Percentiles rank a stretch among this genome's conserved stretches.
Conservation (phyloP, 2,888 invertebrate genomes). For the Byasa hedistus region DNA sequence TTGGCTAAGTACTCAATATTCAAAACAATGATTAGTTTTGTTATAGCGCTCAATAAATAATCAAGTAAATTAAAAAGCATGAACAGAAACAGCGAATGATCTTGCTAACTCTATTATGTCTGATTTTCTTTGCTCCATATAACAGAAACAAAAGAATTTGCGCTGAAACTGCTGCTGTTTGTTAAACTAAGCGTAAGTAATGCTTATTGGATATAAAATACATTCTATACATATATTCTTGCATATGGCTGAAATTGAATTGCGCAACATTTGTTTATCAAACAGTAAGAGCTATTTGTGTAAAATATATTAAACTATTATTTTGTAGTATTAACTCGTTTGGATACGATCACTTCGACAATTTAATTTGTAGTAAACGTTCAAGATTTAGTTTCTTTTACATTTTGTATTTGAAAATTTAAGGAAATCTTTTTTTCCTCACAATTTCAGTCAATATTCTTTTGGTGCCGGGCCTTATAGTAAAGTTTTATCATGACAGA, state of each 20-base stretch:
- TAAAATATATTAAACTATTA: neutral
- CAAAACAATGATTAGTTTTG: neutral
- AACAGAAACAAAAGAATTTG: constrained; percentile 30
- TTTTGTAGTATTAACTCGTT: neutral
- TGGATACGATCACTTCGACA: too few relatives aligned
- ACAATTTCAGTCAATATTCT: too few relatives aligned
- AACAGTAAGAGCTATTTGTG: constrained; percentile 1
- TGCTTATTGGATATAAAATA: constrained; percentile 29
- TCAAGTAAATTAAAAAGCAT: constrained; percentile 12
- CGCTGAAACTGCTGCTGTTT: constrained; percentile 32
- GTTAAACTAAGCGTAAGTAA: constrained; percentile 36
- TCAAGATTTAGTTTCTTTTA: too few relatives aligned
- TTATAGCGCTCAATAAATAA: constrained; percentile 8
- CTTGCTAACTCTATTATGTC: constrained; percentile 15
- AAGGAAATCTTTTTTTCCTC: too few relatives aligned
- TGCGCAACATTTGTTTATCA: constrained; percentile 14
- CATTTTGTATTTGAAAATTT: too few relatives aligned
- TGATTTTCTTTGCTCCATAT: constrained; percentile 26
- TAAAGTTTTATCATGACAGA: too few relatives aligned
- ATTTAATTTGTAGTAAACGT: too few relatives aligned
- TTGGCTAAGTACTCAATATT: neutral
- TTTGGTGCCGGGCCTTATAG: too few relatives aligned
- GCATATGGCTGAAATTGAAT: constrained; percentile 23
- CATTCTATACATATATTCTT: constrained; percentile 19
- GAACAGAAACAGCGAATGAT: constrained; percentile 15